A percentile compares a stretch with the other conserved stretches of the same genome.
Conservation (phyloP, 2,888 invertebrate genomes). For the Arrhopalites spinosus region DNA sequence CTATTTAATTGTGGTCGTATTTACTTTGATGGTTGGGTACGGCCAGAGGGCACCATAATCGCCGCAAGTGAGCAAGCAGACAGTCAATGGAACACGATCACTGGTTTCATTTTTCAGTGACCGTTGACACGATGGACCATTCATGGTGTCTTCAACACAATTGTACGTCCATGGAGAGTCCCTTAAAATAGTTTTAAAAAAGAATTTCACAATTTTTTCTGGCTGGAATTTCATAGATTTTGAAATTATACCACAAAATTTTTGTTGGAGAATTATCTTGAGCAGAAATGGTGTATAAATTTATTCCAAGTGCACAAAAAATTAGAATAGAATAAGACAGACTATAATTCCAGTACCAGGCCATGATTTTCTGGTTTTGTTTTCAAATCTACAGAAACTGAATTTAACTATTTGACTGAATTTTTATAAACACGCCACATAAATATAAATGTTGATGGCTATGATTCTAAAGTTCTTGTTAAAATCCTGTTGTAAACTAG, state of each 20-base stretch:
- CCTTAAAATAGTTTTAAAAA: conserved; percentile 25
- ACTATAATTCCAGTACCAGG: too few species aligned
- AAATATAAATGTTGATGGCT: too few species aligned
- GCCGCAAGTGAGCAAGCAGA: conserved; percentile 64
- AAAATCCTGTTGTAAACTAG: too few species aligned
- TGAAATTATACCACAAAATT: neutral
- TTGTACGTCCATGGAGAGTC: conserved; percentile 52
- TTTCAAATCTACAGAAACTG: too few species aligned
- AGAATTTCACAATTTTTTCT: conserved; percentile 1
- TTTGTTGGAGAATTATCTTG: neutral
- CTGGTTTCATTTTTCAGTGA: neutral
- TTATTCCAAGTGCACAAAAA: neutral
- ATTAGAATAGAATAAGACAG: neutral
- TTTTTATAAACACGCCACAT: too few species aligned
- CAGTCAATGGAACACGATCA: conserved; percentile 4
- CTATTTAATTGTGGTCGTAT: neutral
- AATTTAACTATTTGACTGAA: too few species aligned
- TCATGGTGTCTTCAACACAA: conserved; percentile 48
- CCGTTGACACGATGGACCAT: conserved; percentile 53
- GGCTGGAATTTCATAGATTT: too few species aligned
- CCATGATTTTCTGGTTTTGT: too few species aligned
- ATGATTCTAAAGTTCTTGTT: too few species aligned
- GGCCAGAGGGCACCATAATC: conserved; percentile 73
- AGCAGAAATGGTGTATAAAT: neutral
- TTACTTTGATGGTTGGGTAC: conserved; percentile 60